Base-by-base conservation (phyloP, 2,113 vertebrate species). In the Leptodactylus fuscus region DNA sequence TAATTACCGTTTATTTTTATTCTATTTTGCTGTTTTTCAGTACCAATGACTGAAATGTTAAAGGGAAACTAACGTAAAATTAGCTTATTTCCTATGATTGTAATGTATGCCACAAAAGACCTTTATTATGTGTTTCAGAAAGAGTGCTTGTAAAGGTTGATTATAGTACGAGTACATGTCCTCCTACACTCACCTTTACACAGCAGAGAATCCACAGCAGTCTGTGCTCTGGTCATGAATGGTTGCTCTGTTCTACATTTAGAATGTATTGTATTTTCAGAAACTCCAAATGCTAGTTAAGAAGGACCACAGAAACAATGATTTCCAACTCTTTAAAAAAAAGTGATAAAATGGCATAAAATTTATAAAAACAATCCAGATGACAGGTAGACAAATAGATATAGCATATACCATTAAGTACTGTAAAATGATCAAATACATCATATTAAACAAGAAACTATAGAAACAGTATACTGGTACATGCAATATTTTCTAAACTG, bases 21-120 rank as follows among this genome's bases (percentile, higher is more conserved):
- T 83, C 81, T 82, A 81, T 81, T 49, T 67, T 67, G 58, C 60
- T 81, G 60, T 65, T 46, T 67, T 81, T 81, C 27, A 46, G 79
- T 49, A 48, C 44, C 62, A 49, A 3, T 58, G 51, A 46, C 24
- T 75, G 18, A 78, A 78, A 78, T 24, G n/a, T 78, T 78, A 78
- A 58, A 78, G 75, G 29, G 49, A 78, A 55, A 78, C 75, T 78
- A 78, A 58, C 49, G 20, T 78, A 48, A 48, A 75, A 29, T 75
- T 75, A 49, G 73, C 32, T 55, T 24, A 55, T 55, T 38, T 36
- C 15, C 70, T 41, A 5, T 65, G 46, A 15, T 46, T 46, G 41
- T 55, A 32, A 27, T 22, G 75, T 9, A 75, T 46, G 32, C 24
- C 49, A 75, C 62, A 36, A 79, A 41, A 58, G 76, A 60, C 22